Evolutionary conservation across 2,888 invertebrate genomes (phyloP), one percentile per base, ranked within the genome.

Genomic region (Pinctada fucata): DNA sequence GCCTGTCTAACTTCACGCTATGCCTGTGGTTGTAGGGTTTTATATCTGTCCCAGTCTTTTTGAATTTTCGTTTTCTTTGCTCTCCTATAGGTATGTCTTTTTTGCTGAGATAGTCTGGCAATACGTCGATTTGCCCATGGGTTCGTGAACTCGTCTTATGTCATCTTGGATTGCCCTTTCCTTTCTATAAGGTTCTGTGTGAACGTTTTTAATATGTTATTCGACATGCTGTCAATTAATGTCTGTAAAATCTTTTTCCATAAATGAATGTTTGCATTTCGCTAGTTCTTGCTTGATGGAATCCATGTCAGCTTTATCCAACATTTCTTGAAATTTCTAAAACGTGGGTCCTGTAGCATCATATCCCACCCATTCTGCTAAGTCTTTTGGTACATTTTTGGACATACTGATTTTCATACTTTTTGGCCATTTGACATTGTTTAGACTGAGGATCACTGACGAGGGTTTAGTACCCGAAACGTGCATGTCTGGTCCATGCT

Each of bases 121-220:
- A 58, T 58, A 13, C 58, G 58, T 58, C 58, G 58, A 13, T 58
- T 58, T 58, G 58, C 58, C 58, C 58, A 58, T 58, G 58, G 58
- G 58, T 58, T 58, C 8, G 58, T 58, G 13, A 58, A 58, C 58
- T 58, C 13, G 13, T 58, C 31, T 58, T 6, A 58, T 58, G 58
- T 58, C 58, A 58, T 58, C 58, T 58, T 58, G 58, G 58, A 31
- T 31, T 31, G 31, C 13, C 6, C 58, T 58, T 58, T 58, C 13
- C 58, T 58, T 58, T 58, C 58, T 58, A 58, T 58, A 10, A 58
- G 58, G 58, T 58, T 13, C 58, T 58, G 58, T 58, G 58, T 58
- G 58, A 10, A 58, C 13, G 6, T 13, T 13, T 58, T 58, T 58
- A 31, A 31, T 31, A 58, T 13, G 13, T 58, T 58, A 58, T 58